Percentiles rank a stretch among this genome's conserved stretches.
Evolutionary conservation across 2,888 invertebrate species (phyloP).

Genomic region (Mesorhabditis belari): DNA sequence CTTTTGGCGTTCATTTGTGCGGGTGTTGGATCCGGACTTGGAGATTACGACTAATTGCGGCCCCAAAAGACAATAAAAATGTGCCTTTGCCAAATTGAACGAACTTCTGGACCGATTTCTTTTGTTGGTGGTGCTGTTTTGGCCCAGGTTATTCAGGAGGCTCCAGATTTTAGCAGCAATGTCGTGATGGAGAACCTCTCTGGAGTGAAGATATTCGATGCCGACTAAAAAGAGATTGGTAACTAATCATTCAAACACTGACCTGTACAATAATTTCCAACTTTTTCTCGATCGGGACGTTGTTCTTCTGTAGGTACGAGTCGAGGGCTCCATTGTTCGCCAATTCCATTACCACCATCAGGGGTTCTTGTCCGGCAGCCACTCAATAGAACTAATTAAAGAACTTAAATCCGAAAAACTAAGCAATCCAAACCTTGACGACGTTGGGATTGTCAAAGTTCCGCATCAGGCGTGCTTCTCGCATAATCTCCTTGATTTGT

Average conservation of each 20-base stretch:
- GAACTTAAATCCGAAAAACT: too few species aligned
- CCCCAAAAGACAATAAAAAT: too few species aligned
- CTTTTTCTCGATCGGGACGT: slow-evolving; percentile 13
- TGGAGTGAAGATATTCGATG: slow-evolving; percentile 23
- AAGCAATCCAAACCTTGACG: slow-evolving; percentile 12
- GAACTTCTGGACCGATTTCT: too few species aligned
- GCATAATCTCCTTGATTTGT: slow-evolving; percentile 36
- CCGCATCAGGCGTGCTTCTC: slow-evolving; percentile 24
- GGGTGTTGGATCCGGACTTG: too few species aligned
- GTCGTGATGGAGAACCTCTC: slow-evolving; percentile 26
- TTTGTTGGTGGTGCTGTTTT: too few species aligned
- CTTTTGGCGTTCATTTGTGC: too few species aligned
- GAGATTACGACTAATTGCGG: too few species aligned
- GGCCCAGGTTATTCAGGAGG: too few species aligned
- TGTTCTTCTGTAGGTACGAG: slow-evolving; percentile 28
- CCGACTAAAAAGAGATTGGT: too few species aligned
- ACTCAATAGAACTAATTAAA: too few species aligned
- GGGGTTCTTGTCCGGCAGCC: slow-evolving; percentile 24
- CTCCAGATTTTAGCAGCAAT: slow-evolving; percentile 31
- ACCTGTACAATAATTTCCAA: slow-evolving; percentile 8
- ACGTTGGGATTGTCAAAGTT: slow-evolving; percentile 34
- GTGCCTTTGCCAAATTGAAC: too few species aligned
- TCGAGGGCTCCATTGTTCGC: slow-evolving; percentile 27
- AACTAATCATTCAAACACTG: neutral
- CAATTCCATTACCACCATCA: slow-evolving; percentile 35